phyloP scores from a whole-genome alignment of 2,797 vertebrate genomes.

The Allobates femoralis region DNA sequence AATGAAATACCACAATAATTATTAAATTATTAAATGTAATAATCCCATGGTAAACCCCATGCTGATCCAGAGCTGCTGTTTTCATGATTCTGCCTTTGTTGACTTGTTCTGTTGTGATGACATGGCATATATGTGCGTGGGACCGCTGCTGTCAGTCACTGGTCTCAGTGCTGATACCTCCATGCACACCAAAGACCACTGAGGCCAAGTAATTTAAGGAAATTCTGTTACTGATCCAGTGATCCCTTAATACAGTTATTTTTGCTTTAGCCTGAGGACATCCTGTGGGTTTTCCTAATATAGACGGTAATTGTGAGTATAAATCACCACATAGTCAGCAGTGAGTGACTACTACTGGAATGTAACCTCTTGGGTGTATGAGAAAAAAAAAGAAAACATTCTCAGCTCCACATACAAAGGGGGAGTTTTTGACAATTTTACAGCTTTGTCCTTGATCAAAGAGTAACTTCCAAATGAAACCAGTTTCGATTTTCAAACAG shows the following conservation, averaged over 20 bases:
- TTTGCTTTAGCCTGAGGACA: background rate
- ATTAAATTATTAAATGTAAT: no score
- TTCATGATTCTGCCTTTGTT: no score
- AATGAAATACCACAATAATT: no score
- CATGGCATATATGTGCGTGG: no score
- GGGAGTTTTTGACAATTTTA: constrained; percentile 54
- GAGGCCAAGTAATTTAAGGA: background rate
- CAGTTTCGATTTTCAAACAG: constrained; percentile 57
- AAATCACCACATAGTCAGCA: constrained; percentile 46
- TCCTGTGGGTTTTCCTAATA: background rate
- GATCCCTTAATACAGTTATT: background rate
- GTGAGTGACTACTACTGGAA: constrained; percentile 49
- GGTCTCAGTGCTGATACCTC: no score
- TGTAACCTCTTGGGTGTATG: constrained; percentile 38
- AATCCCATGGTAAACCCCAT: no score
- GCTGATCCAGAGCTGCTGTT: no score
- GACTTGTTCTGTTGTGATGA: no score
- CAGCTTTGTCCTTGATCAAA: constrained; percentile 55
- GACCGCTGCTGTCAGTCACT: no score
- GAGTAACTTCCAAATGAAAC: constrained; percentile 53
- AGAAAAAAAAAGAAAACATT: constrained; percentile 40
- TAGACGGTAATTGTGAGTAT: constrained; percentile 43
- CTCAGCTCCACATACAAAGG: constrained; percentile 33
- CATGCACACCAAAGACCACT: no score
- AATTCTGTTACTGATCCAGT: background rate